These are phyloP conservation scores for Bombus terrestris DNA, from an alignment of 1,140 invertebrate genomes.

Conservation along the genomic window DNA sequence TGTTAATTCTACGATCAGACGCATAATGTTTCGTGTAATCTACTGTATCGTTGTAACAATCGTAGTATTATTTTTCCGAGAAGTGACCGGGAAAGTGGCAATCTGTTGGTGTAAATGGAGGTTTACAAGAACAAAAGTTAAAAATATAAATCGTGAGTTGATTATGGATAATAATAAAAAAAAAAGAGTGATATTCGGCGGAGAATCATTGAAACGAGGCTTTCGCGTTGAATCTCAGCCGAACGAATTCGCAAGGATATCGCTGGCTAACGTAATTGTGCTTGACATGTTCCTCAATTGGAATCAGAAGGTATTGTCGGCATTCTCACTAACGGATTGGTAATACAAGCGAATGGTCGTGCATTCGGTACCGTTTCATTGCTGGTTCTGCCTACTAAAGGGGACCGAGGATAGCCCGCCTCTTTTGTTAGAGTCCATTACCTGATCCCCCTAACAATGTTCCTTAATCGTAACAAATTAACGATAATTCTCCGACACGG, in stretches of 20 bases:
- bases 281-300: background rate
- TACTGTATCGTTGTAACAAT: background rate
- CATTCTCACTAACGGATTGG: constrained; percentile 22
- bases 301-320: background rate
- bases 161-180: background rate
- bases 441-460: constrained; percentile 28
- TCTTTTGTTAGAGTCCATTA: constrained; percentile 37
- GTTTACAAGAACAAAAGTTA: background rate
- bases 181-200: too few relatives aligned
- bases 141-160: background rate
- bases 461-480: background rate
- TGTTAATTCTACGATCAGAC: background rate
- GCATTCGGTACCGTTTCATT: constrained; percentile 61
- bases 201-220: background rate
- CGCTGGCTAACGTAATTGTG: background rate
- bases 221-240: background rate
- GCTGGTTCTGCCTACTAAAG: constrained; percentile 49
- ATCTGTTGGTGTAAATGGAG: background rate
- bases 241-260: background rate
- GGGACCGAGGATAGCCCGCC: constrained; percentile 31
- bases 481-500: background rate
- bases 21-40: background rate
- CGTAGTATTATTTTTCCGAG: background rate
- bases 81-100: background rate
- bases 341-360: constrained; percentile 36